Evolutionary conservation across 2,797 vertebrate genomes (phyloP), one percentile per base, ranked within the genome.

Genomic region (Eulemur albifrons): DNA sequence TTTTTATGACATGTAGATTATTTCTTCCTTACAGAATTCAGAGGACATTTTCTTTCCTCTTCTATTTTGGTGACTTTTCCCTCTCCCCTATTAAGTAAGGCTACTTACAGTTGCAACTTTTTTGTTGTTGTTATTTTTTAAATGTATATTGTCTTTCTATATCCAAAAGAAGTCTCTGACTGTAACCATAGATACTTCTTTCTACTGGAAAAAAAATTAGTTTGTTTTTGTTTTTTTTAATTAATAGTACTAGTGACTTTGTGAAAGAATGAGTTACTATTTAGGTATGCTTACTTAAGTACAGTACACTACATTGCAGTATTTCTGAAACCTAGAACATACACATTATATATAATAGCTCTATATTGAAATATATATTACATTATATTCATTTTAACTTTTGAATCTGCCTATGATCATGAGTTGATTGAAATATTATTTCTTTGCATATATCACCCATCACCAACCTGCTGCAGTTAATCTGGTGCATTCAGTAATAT

Each of bases 261-360:
- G 98, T 98, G 98, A 97, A 98, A 98, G 97, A 98, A 97, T 97
- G 98, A 98, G 98, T 98, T 98, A 97, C 98, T 98, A 97, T 98
- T 98, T 98, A 99, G 98, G 92, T 98, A 98, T 98, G 98, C 98
- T 98, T 99, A 98, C 98, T 98, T 98, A 98, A 98, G 96, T 98
- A 98, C 98, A 98, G 90, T 98, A 98, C 98, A 99, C 98, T 98
- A 98, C 98, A 98, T 97, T 98, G 98, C 98, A 99, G 98, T 98
- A 98, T 98, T 98, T 98, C 98, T 98, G 98, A 98, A 98, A 98
- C 95, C 98, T 98, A 99, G 97, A 98, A 98, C 98, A 98, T 98
- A 98, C 98, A 98, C 98, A 98, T 98, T 98, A 98, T 98, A 98
- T 98, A 98, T 98, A 98, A 98, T 97, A 98, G 97, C 97, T 98